These are phyloP conservation scores for Lepus oiostolus DNA, from an alignment of 2,797 vertebrate species.

Conservation along the genomic window DNA sequence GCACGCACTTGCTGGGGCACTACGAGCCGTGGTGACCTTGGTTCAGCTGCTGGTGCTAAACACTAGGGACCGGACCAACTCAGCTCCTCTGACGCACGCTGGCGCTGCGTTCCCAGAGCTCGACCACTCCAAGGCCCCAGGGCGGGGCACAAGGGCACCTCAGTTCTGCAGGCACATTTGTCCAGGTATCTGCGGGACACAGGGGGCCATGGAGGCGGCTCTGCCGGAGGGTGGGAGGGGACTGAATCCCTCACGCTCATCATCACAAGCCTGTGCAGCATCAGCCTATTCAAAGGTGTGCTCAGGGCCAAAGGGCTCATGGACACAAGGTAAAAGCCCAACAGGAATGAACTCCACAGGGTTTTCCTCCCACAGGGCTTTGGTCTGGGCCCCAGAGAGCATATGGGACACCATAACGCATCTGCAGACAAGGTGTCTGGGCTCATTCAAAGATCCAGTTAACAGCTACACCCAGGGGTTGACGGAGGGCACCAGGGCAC, in stretches of 20 bases:
- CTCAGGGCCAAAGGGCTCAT: neutral
- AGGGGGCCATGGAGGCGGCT: neutral
- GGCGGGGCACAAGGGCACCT: neutral
- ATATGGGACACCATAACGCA: neutral
- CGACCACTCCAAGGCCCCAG: neutral
- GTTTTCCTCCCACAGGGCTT: neutral
- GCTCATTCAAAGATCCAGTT: neutral
- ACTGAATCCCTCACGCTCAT: neutral
- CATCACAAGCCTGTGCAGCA: neutral
- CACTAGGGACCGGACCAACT: neutral
- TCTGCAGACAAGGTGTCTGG: neutral
- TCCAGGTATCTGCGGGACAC: rapidly evolving
- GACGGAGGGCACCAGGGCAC: neutral
- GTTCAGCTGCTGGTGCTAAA: neutral
- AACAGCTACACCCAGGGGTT: rapidly evolving
- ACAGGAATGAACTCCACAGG: neutral
- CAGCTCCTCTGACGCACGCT: neutral
- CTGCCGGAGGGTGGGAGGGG: too few relatives aligned
- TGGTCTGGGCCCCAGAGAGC: neutral
- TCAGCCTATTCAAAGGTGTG: neutral
- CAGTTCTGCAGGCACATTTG: too few relatives aligned
- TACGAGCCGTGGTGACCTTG: rapidly evolving
- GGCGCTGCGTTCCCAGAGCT: rapidly evolving
- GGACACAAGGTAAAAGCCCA: neutral
- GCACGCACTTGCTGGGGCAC: neutral